A percentile compares a stretch with the other conserved stretches of the same genome.
These are phyloP conservation scores for Drosophila mercatorum DNA, from an alignment of 2,888 invertebrate species.

Conservation along the genomic window DNA sequence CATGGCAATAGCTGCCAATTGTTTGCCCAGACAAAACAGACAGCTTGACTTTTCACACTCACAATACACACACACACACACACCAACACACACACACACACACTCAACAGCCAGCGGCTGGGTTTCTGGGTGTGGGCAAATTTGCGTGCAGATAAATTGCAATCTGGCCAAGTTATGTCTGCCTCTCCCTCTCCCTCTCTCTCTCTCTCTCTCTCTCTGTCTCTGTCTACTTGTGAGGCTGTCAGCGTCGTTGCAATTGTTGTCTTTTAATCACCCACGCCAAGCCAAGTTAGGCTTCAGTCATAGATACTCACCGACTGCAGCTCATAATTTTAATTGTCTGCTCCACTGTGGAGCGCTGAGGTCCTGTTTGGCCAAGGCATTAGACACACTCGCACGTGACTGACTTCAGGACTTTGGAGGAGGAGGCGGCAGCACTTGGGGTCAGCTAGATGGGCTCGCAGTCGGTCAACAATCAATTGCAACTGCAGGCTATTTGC, in stretches of 20 bases:
- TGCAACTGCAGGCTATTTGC: conserved; percentile 75
- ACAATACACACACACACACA: not conserved
- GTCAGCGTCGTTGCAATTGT: conserved; percentile 62
- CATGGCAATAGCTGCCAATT: conserved; percentile 65
- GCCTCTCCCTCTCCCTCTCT: too few species aligned
- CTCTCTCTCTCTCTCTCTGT: not conserved
- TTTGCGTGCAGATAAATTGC: conserved; percentile 78
- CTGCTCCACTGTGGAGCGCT: conserved; percentile 4
- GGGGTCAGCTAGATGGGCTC: not conserved
- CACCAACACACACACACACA: conserved; percentile 5
- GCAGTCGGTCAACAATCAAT: conserved; percentile 69
- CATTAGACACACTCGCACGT: conserved; percentile 56
- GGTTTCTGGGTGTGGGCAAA: conserved; percentile 47
- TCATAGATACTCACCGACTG: conserved; percentile 30
- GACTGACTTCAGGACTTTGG: conserved; percentile 17
- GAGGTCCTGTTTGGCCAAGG: conserved; percentile 45
- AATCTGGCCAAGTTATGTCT: conserved; percentile 59
- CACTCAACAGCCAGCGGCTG: conserved; percentile 11
- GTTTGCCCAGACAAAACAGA: conserved; percentile 73
- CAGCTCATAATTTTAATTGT: conserved; percentile 65
- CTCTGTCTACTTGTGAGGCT: conserved; percentile 59
- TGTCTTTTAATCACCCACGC: conserved; percentile 74
- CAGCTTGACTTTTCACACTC: conserved; percentile 77
- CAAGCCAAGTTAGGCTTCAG: conserved; percentile 32
- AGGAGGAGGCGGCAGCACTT: too few species aligned